Base-by-base conservation (phyloP, 1,140 invertebrate genomes). In the Hermetia illucens region DNA sequence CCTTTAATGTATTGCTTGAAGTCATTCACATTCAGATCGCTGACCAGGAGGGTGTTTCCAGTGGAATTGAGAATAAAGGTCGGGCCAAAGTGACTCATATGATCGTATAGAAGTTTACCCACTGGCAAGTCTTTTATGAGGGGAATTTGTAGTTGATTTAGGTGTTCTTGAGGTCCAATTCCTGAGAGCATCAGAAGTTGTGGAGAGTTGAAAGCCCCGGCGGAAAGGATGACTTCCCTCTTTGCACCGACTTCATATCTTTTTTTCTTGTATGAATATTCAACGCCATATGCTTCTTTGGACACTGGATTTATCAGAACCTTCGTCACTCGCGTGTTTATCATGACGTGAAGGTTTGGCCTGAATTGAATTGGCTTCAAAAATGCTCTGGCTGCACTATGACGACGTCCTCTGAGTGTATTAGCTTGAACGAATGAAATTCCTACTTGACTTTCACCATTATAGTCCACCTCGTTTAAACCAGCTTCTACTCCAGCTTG, bases 131-230 rank as follows among this genome's bases (percentile, higher is more conserved):
- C 69, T 49, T 77, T 60, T 8, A 84, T 55, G 0, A 78, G 58
- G 0, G 69, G 62, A 18, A 88, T 77, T 0, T 72, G 72, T 2
- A 85, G 55, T 18, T 75, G 68, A 32, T 73, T 54, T 2, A 93
- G 48, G 42, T 74, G 65, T 24, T 64, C 48, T 48, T 60, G 71
- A 9, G 82, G 80, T 1, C 84, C 85, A 5, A 89, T 66, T 0
- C 86, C 86, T 2, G 79, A 83, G 0, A 88, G 62, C 75, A 86
- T 82, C 19, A 90, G 56, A 6, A 90, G 46, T 56, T 88, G 82
- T 0, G 84, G 80, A 1, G 82, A 79, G 52, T 80, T 80, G 22
- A 88, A 74, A 1, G 81, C 66, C 0, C 83, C 85, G 8, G 78
- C 80, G 22, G 77, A 74, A 6, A 79, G 42, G 22, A 79, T 76